These are phyloP conservation scores for Perca schrenkii DNA, from an alignment of 2,113 vertebrate species.

Conservation along the genomic window DNA sequence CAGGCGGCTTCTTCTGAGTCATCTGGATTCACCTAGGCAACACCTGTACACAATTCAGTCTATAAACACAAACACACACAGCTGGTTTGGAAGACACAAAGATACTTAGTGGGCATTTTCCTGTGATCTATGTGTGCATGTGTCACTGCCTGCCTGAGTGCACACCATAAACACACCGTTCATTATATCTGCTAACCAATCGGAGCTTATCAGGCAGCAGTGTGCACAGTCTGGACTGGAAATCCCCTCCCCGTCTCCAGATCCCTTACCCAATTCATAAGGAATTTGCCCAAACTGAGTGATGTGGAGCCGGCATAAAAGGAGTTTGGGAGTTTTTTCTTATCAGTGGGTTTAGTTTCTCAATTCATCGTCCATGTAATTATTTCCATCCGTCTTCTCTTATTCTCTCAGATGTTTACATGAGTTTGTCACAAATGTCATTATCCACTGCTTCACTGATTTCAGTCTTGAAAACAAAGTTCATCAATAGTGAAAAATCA, in stretches of 20 bases:
- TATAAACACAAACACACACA: constrained; percentile 61
- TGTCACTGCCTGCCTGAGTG: constrained; percentile 32
- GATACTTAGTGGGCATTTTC: constrained; percentile 45
- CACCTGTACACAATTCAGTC: constrained; percentile 64
- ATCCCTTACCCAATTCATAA: constrained; percentile 57
- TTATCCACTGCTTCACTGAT: background rate
- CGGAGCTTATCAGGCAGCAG: constrained; percentile 47
- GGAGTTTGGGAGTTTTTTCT: background rate
- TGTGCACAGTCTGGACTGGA: constrained; percentile 52
- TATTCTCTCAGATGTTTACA: background rate
- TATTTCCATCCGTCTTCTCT: background rate
- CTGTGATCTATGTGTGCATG: constrained; percentile 42
- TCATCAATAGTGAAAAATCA: background rate
- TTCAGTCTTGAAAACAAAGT: background rate
- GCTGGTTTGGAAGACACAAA: constrained; percentile 40
- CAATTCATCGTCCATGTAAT: background rate
- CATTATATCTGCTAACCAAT: constrained; percentile 52
- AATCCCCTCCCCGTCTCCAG: constrained; percentile 60
- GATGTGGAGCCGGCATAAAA: constrained; percentile 7
- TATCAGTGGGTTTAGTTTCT: background rate
- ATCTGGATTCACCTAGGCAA: constrained; percentile 65
- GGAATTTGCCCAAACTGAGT: constrained; percentile 57
- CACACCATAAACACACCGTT: constrained; percentile 32
- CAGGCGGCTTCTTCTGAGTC: constrained; percentile 57
- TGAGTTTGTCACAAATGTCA: background rate